Conservation (phyloP, 2,797 vertebrate genomes). For the Phrynocephalus forsythii region DNA sequence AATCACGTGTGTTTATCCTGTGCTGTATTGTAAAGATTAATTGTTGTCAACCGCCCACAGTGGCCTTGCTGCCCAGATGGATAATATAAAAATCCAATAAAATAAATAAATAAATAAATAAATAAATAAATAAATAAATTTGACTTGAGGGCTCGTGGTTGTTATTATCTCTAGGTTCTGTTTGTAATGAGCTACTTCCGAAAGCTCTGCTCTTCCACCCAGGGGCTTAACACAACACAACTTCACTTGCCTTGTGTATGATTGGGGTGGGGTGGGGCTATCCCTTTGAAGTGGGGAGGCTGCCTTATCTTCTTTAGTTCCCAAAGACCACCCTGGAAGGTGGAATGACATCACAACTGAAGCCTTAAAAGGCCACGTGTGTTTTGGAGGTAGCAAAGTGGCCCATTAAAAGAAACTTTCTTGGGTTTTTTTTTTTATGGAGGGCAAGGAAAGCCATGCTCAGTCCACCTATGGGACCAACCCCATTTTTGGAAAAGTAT, state of each 20-base stretch:
- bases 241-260: constrained; percentile 13
- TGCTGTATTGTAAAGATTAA: too few species aligned
- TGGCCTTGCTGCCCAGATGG: too few species aligned
- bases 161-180: too few species aligned
- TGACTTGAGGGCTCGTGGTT: too few species aligned
- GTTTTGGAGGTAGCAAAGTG: constrained; percentile 69
- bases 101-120: too few species aligned
- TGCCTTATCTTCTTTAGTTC: background rate
- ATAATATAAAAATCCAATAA: too few species aligned
- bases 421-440: background rate
- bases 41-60: too few species aligned
- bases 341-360: constrained; percentile 66
- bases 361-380: constrained; percentile 72
- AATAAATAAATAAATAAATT: too few species aligned
- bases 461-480: constrained; percentile 53
- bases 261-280: constrained; percentile 40
- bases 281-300: constrained; percentile 61
- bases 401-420: constrained; percentile 74
- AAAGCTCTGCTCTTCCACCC: background rate
- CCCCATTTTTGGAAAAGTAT: too few species aligned
- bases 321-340: constrained; percentile 67
- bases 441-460: too few species aligned
- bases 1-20: too few species aligned
- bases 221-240: background rate
- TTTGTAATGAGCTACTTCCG: background rate